Base-by-base conservation (phyloP, 2,113 vertebrate species). In the Oriolus oriolus region DNA sequence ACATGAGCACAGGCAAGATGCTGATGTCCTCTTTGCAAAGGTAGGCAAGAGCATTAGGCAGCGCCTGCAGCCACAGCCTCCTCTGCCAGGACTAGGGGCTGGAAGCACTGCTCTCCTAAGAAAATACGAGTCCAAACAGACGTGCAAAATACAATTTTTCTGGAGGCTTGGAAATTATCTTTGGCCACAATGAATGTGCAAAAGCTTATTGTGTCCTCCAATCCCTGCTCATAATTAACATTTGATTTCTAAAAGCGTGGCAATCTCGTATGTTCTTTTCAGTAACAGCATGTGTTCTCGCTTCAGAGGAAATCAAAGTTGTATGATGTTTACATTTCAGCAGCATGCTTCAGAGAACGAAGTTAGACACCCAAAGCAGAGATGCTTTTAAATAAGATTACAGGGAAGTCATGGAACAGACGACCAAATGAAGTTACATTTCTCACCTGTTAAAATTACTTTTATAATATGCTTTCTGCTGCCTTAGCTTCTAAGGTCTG, bases 281-380 rank as follows among this genome's bases (percentile, higher is more conserved):
- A 96, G 63, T 87, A 96, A 54, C 94, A 96, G 94, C 94, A 80
- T 96, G 96, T 69, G 87, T 94, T 86, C 95, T 93, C 86, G 93
- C 64, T 96, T 97, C 94, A 79, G 39, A 85, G 93, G 56, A 91
- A 97, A 96, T 96, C 92, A 95, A 95, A 93, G 92, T 86, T 87
- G 75, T 83, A 27, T 83, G 59, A 77, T 95, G 93, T 96, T 96
- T 97, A 90, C 81, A 80, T 93, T 96, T 93, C 86, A 93, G 75
- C 95, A 84, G 89, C 30, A 0, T 53, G 70, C 88, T 95, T 95
- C 77, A 54, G 81, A 93, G 93, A 90, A 96, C 1, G 1, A 79
- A 95, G 94, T 93, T 76, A 94, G 84, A 79, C 79, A 78, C 91
- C 93, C 90, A 92, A 84, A 86, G 83, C 82, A 84, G 57, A 92